Evolutionary conservation across 92 coral and sea anemone genomes (phyloP), one percentile per base, ranked within the genome.

Genomic region (Meandrina meandrites): DNA sequence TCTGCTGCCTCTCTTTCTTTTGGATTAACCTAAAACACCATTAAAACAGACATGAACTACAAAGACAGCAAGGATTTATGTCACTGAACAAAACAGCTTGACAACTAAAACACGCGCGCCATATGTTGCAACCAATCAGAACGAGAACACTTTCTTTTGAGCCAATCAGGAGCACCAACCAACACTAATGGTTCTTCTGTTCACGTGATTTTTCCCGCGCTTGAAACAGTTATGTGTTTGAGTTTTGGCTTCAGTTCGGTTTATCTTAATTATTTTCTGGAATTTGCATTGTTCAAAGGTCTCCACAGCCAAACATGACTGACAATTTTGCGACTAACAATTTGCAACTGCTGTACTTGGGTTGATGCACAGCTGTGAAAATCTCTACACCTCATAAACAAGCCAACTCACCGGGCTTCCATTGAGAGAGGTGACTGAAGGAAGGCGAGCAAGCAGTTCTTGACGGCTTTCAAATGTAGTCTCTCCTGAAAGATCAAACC

Each of bases 1-100:
- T 97, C 98, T 50, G 98, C 98, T 12, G 92, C 89, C 75, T 89
- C 88, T 53, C 98, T 86, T 77, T 96, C 99, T 86, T 93, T 96
- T 15, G 78, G 90, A 35, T 91, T 93, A 5, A 93, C 94, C 94
- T 93, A 48, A 72, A 27, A 90, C 56, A 53, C 8, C 34, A 48
- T 1, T 18, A 15, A 79, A 74, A 24, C 19, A 75, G 27, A 82
- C 16, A 47, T 64, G 22, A 85, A 48, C 31, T n/a, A n/a, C n/a
- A n/a, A n/a, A n/a, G n/a, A n/a, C n/a, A n/a, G n/a, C n/a, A n/a
- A n/a, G n/a, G n/a, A n/a, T n/a, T n/a, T n/a, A n/a, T n/a, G n/a
- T n/a, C n/a, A 56, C 19, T 34, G 36, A 7, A 80, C 28, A n/a
- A 42, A 80, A 80, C 50, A 57, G 51, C 15, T 74, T 48, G n/a